Evolutionary conservation across 2,113 vertebrate species (phyloP), one percentile per base, ranked within the genome.

Genomic region (Macquaria ambigua): DNA sequence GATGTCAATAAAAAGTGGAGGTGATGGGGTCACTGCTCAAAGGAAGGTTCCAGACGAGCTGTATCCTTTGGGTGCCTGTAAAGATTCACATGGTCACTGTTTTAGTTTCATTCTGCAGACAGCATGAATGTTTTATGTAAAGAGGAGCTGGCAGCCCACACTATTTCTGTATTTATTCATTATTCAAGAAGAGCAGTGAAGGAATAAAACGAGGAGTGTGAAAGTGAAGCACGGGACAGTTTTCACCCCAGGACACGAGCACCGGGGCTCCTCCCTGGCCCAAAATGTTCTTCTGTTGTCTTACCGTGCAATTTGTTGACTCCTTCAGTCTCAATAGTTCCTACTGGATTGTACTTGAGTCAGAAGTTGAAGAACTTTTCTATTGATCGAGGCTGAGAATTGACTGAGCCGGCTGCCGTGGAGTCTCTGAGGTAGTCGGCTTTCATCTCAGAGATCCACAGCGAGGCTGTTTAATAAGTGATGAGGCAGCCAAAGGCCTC

Each of bases 291-390:
- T 43, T 87, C 56, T 82, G 55, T 69, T 89, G 73, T 31, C 68
- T 70, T 14, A 50, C 39, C 0, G 20, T 63, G 12, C 2, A 2
- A 67, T 77, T 70, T 76, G 76, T 74, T 64, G 73, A 76, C 79
- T 85, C 59, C 55, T 82, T 77, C 61, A 37, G 4, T 56, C 64
- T 88, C 87, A 53, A 77, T 79, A 87, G 28, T 69, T 85, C n/a
- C 74, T 56, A 77, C 62, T 76, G 85, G 82, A 74, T 59, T 76
- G 28, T 64, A n/a, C 78, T 79, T 1, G 41, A 82, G 83, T 84
- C 72, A 64, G 61, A 89, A 87, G 89, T 91, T 91, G 62, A 81
- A 79, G 83, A 90, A 86, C 66, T 88, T 90, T 91, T 79, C 66
- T 53, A 86, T 93, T 16, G 86, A 91, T 81, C 5, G 82, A 63